Evolutionary conservation across 2,888 invertebrate genomes (phyloP).

Genomic region (Auanema sp.): DNA sequence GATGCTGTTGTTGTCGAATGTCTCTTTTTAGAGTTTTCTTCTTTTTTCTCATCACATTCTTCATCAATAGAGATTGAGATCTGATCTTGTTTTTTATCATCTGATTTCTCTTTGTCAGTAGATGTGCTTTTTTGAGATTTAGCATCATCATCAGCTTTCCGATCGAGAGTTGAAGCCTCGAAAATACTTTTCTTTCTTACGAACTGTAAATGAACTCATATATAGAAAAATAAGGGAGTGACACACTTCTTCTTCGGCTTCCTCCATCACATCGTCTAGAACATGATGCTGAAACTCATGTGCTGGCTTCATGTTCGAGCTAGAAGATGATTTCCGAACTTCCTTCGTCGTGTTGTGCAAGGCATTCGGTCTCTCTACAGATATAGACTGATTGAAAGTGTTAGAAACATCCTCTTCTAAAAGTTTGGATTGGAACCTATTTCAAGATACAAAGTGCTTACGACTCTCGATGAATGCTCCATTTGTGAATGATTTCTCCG

Average conservation of each 20-base stretch:
- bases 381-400: not conserved
- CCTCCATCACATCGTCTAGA: slow-evolving; percentile 41
- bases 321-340: slow-evolving; percentile 16
- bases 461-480: slow-evolving; percentile 31
- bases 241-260: slow-evolving; percentile 25
- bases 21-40: not conserved
- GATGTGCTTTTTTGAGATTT: not conserved
- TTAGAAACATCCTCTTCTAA: not conserved
- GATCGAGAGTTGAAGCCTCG: not conserved
- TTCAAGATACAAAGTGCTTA: slow-evolving; percentile 9
- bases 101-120: not conserved
- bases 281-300: slow-evolving; percentile 39
- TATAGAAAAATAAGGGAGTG: not conserved
- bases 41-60: slow-evolving; percentile 4
- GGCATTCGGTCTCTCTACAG: not conserved
- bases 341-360: slow-evolving; percentile 5
- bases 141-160: not conserved
- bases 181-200: slow-evolving; percentile 4
- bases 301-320: slow-evolving; percentile 24
- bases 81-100: not conserved
- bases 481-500: slow-evolving; percentile 35
- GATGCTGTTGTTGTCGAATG: no score
- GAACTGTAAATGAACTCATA: not conserved
- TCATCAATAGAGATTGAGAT: not conserved
- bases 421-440: not conserved